phyloP scores from a whole-genome alignment of 1,140 invertebrate genomes.

The Rhizoglyphus robini region DNA sequence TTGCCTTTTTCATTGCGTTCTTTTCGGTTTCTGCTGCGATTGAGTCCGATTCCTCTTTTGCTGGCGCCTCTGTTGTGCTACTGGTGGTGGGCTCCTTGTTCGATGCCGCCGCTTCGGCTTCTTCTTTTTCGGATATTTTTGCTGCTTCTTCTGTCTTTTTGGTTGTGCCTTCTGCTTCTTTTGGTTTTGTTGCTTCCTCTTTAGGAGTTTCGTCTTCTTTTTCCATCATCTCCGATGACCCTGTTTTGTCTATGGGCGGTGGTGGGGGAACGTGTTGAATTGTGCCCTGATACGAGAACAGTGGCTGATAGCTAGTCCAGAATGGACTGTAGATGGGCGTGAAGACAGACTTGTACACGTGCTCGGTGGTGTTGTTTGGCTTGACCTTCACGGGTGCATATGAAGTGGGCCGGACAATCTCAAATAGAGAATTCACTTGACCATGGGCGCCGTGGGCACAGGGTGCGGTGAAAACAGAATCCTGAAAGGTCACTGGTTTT shows the following conservation, averaged over 20 bases:
- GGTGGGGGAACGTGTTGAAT: not conserved
- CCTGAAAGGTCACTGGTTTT: not conserved
- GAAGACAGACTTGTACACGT: not conserved
- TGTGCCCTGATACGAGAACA: not conserved
- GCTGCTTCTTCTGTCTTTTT: not conserved
- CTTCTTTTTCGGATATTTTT: not conserved
- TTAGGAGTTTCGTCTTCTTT: not conserved
- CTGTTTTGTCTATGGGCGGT: not conserved
- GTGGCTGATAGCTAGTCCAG: not conserved
- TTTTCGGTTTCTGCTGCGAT: not conserved
- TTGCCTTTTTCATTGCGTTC: not conserved
- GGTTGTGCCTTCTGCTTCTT: not conserved
- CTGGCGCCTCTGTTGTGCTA: no score
- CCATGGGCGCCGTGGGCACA: not conserved
- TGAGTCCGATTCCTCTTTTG: no score
- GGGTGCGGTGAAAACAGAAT: not conserved
- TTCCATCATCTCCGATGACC: not conserved
- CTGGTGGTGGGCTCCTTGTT: no score
- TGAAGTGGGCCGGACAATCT: no score
- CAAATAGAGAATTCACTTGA: no score
- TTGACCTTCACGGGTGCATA: not conserved
- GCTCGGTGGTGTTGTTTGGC: not conserved
- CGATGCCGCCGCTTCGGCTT: not conserved
- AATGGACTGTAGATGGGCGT: not conserved
- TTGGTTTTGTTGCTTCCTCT: not conserved